Conservation (phyloP, 2,888 invertebrate species). For the Euphydryas editha region DNA sequence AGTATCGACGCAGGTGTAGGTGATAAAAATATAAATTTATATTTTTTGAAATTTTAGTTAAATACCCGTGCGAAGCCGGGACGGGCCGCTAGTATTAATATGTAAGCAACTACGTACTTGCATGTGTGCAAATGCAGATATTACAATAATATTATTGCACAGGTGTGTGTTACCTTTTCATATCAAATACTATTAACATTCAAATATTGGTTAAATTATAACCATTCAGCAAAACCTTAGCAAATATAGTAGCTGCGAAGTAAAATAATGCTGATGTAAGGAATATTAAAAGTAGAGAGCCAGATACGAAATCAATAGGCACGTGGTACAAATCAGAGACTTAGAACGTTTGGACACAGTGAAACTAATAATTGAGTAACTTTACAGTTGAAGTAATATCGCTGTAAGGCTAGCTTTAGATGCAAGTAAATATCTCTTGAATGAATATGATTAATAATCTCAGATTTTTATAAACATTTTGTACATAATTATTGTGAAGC, state of each 20-base stretch:
- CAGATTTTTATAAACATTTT: background rate
- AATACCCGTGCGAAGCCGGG: too few species aligned
- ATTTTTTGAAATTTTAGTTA: too few species aligned
- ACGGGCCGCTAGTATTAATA: too few species aligned
- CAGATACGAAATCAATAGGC: constrained; percentile 68
- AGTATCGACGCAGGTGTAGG: too few species aligned
- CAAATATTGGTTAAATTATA: constrained; percentile 7
- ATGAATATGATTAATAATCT: background rate
- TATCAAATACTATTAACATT: background rate
- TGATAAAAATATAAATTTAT: too few species aligned
- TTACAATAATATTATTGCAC: background rate
- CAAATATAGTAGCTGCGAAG: constrained; percentile 41
- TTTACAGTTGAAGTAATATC: background rate
- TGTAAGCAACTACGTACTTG: background rate
- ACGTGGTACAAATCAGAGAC: constrained; percentile 36
- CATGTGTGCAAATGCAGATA: background rate
- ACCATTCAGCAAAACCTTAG: constrained; percentile 15
- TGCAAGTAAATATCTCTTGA: background rate
- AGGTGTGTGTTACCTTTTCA: background rate
- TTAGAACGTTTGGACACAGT: background rate
- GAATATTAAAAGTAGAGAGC: constrained; percentile 78
- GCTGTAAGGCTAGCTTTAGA: background rate
- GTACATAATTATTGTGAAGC: too few species aligned
- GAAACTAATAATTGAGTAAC: constrained; percentile 12
- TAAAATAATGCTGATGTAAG: constrained; percentile 80